These are phyloP conservation scores for Mellilla xanthometata DNA, from an alignment of 2,888 invertebrate genomes.

Conservation along the genomic window DNA sequence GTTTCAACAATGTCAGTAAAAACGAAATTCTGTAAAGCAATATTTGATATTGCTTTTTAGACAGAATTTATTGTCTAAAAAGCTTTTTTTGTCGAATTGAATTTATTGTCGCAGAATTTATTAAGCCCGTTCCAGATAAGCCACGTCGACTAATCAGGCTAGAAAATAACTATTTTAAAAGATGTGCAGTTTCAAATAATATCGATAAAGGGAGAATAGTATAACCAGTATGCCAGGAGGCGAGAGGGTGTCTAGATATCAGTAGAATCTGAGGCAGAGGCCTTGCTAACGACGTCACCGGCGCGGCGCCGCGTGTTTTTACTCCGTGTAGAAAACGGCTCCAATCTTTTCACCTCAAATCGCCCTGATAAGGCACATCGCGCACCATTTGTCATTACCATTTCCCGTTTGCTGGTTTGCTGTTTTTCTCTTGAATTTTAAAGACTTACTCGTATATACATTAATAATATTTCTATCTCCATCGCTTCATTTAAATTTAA, in stretches of 20 bases:
- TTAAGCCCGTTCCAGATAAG: constrained; percentile 9
- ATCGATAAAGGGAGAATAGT: constrained; percentile 49
- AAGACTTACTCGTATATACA: too few relatives aligned
- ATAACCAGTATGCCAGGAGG: constrained; percentile 45
- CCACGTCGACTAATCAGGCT: constrained; percentile 8
- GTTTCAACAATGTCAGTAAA: not conserved
- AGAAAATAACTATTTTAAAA: constrained; percentile 31
- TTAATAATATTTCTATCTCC: too few relatives aligned
- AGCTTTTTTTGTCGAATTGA: too few relatives aligned
- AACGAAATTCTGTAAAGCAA: not conserved
- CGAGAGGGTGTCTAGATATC: constrained; percentile 47
- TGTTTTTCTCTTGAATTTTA: constrained; percentile 20
- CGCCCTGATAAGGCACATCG: constrained; percentile 57
- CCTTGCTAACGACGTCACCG: constrained; percentile 58
- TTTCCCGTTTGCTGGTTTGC: constrained; percentile 44
- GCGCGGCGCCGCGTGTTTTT: constrained; percentile 44
- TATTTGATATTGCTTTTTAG: too few relatives aligned
- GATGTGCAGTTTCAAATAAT: constrained; percentile 41
- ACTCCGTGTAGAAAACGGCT: constrained; percentile 55
- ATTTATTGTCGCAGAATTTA: constrained; percentile 13
- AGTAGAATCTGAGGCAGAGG: constrained; percentile 48
- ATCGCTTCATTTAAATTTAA: too few relatives aligned
- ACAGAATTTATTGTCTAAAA: too few relatives aligned
- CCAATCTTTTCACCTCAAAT: constrained; percentile 56
- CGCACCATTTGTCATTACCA: constrained; percentile 66